Percentiles rank a stretch among this genome's conserved stretches.
Conservation (phyloP, 2,888 invertebrate species). For the Monopis laevigella region DNA sequence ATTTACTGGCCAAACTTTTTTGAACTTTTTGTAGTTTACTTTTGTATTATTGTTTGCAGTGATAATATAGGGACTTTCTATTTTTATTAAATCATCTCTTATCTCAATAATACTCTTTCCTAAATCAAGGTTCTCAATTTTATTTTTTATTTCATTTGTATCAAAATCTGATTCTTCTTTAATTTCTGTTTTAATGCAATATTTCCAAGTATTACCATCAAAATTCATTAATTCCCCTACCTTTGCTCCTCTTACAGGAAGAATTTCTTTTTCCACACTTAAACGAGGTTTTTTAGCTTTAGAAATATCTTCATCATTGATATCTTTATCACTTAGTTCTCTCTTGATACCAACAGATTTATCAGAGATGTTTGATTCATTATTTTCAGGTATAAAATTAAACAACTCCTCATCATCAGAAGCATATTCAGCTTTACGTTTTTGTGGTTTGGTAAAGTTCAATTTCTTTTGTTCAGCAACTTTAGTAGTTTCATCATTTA, state of each 20-base stretch:
- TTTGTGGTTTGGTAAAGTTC: conserved; percentile 36
- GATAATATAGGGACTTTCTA: conserved; percentile 30
- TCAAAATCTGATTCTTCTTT: conserved; percentile 35
- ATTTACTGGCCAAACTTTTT: conserved; percentile 55
- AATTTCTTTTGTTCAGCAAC: conserved; percentile 32
- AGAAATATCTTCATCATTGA: neutral
- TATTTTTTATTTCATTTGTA: conserved; percentile 32
- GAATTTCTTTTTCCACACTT: conserved; percentile 28
- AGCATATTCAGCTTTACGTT: conserved; percentile 30
- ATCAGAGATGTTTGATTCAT: conserved; percentile 1
- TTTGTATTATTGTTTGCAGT: conserved; percentile 21
- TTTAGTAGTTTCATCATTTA: conserved; percentile 23
- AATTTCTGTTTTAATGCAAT: conserved; percentile 22
- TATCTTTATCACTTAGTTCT: neutral
- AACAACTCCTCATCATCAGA: conserved; percentile 43
- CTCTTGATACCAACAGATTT: neutral
- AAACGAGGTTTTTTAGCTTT: conserved; percentile 1
- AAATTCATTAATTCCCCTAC: conserved; percentile 40
- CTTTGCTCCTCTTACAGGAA: conserved; percentile 41
- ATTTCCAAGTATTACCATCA: conserved; percentile 24
- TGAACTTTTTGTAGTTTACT: conserved; percentile 53
- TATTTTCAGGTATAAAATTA: conserved; percentile 35
- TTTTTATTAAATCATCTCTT: conserved; percentile 40
- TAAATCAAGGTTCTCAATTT: conserved; percentile 37
- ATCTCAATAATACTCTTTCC: conserved; percentile 42